These are phyloP conservation scores for Gila robusta DNA, from an alignment of 2,797 vertebrate species.

Conservation along the genomic window DNA sequence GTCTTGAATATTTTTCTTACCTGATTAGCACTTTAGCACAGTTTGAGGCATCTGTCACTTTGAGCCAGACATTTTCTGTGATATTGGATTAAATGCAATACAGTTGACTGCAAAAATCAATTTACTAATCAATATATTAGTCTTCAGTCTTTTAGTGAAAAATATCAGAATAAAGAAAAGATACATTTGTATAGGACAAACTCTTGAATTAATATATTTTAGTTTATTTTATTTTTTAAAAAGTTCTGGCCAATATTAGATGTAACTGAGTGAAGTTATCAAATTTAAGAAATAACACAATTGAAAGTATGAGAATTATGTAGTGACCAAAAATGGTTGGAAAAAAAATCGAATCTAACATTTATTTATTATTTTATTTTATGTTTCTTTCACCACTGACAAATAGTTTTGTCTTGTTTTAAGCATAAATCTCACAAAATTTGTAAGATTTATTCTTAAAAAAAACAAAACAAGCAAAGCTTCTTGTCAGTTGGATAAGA, in stretches of 20 bases:
- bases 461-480: neutral
- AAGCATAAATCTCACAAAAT: neutral
- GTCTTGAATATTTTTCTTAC: slow-evolving; percentile 4
- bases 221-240: neutral
- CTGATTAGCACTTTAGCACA: neutral
- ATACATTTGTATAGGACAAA: neutral
- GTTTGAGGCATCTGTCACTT: neutral
- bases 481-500: neutral
- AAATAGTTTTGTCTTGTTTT: neutral
- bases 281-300: neutral
- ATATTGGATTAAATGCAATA: neutral
- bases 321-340: neutral
- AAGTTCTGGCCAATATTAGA: neutral
- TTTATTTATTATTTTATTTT: neutral
- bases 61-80: neutral
- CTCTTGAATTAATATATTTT: neutral
- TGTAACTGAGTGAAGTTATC: neutral
- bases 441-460: neutral
- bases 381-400: neutral
- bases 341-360: neutral
- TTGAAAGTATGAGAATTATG: neutral
- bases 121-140: neutral
- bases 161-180: neutral
- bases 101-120: neutral
- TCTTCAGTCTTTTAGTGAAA: neutral